Evolutionary conservation across 2,797 vertebrate species (phyloP).

Genomic region (Tenualosa ilisha): DNA sequence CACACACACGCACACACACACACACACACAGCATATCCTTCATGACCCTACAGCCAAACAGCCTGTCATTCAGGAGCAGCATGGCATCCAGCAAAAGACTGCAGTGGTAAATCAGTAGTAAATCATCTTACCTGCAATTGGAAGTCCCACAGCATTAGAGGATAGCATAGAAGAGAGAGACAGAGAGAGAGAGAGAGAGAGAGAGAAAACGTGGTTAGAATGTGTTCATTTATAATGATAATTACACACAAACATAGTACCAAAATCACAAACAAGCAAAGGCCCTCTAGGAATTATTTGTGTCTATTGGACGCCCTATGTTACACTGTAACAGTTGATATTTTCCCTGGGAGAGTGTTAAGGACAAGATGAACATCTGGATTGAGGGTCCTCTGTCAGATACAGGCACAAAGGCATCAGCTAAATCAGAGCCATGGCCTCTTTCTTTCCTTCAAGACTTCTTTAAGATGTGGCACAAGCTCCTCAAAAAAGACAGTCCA

Average conservation of each 20-base stretch:
- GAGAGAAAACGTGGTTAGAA: background rate
- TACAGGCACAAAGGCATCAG: background rate
- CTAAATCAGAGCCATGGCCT: background rate
- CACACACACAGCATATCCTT: background rate
- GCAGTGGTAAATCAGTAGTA: background rate
- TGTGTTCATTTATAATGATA: too few species aligned
- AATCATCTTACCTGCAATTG: background rate
- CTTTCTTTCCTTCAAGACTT: background rate
- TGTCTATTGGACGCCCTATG: background rate
- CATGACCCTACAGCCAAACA: background rate
- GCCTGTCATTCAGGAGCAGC: background rate
- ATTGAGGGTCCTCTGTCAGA: background rate
- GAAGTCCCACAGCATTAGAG: slow-evolving; percentile 5
- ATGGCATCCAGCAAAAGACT: background rate
- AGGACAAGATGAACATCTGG: background rate
- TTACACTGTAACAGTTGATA: background rate
- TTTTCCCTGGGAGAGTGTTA: background rate
- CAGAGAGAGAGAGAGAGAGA: background rate
- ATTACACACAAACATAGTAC: background rate
- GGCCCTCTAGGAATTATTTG: background rate
- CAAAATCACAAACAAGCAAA: background rate
- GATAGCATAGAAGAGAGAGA: background rate
- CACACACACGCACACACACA: too few species aligned
- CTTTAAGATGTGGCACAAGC: background rate
- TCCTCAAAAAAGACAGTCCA: background rate